Evolutionary conservation across 2,888 invertebrate genomes (phyloP).

Genomic region (Arrhopalites spinosus): DNA sequence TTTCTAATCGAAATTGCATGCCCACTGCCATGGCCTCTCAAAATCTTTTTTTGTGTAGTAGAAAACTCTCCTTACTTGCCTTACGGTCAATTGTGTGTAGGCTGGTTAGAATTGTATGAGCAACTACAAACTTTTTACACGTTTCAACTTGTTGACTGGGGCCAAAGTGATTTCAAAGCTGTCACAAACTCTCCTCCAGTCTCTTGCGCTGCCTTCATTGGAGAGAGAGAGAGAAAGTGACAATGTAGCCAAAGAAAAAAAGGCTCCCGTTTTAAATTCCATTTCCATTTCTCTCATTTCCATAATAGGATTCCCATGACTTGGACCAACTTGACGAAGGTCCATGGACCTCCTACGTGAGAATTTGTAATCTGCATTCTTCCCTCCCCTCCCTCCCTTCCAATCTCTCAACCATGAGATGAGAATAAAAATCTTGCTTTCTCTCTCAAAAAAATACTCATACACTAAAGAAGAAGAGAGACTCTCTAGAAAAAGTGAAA

Average conservation of each 20-base stretch:
- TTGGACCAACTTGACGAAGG: background rate
- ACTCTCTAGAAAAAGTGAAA: too few relatives aligned
- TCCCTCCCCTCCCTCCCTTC: background rate
- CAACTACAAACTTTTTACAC: background rate
- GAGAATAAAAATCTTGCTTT: background rate
- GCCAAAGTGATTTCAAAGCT: background rate
- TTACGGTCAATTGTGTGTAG: background rate
- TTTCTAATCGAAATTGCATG: constrained; percentile 40
- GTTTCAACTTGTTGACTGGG: constrained; percentile 12
- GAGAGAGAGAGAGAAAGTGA: too few relatives aligned
- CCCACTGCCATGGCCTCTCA: background rate
- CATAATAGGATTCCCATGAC: background rate
- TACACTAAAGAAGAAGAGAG: too few relatives aligned
- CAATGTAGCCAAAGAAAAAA: too few relatives aligned
- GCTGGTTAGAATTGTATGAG: background rate
- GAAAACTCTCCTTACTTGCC: background rate
- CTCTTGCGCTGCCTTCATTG: too few relatives aligned
- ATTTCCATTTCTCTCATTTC: background rate
- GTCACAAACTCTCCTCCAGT: background rate
- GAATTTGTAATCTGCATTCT: constrained; percentile 4
- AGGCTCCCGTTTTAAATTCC: background rate
- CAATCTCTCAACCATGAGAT: background rate
- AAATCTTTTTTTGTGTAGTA: too few relatives aligned
- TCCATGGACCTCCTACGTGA: background rate
- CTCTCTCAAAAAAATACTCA: background rate